Percentiles rank a stretch among this genome's conserved stretches.
Conservation (phyloP, 37 sponge, comb jelly and placozoan genomes). For the Sycon ciliatum region DNA sequence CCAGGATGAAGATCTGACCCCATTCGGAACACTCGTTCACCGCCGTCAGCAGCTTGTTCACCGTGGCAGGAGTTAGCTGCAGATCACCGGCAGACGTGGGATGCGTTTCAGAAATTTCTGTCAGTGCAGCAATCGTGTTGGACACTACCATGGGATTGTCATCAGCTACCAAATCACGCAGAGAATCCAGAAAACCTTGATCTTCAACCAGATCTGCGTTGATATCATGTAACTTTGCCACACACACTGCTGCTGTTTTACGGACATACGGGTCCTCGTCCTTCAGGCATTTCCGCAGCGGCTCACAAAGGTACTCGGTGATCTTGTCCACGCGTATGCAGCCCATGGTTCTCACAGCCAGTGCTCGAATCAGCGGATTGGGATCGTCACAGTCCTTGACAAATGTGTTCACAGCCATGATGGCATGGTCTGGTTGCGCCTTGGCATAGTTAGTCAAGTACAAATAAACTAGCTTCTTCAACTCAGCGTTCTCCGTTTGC, state of each 20-base stretch:
- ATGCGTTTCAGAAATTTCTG: constrained; percentile 82
- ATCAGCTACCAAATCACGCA: constrained; percentile 90
- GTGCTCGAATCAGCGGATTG: constrained; percentile 87
- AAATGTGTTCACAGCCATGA: constrained; percentile 98
- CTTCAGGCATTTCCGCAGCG: constrained; percentile 87
- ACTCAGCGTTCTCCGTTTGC: constrained; percentile 97
- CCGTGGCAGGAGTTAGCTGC: constrained; percentile 73
- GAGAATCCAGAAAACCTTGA: constrained; percentile 92
- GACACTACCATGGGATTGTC: constrained; percentile 99
- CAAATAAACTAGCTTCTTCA: constrained; percentile 96
- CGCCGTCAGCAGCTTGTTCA: constrained; percentile 96
- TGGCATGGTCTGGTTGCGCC: constrained; percentile 87
- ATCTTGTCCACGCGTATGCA: constrained; percentile 95
- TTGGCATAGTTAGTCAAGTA: constrained; percentile 99
- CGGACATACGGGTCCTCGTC: constrained; percentile 99
- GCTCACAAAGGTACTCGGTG: constrained; percentile 92
- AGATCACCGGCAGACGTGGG: constrained; percentile 63
- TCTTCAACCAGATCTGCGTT: constrained; percentile 88
- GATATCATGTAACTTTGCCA: constrained; percentile 97
- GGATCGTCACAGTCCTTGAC: constrained; percentile 92
- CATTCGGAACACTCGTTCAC: constrained; percentile 99
- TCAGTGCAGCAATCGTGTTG: constrained; percentile 90
- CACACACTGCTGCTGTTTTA: constrained; percentile 97
- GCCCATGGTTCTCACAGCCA: constrained; percentile 95
- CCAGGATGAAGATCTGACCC: constrained; percentile 99